Percentiles rank a stretch among this genome's conserved stretches.
These are phyloP conservation scores for Heterotilapia buettikoferi DNA, from an alignment of 2,113 vertebrate genomes.

Conservation along the genomic window DNA sequence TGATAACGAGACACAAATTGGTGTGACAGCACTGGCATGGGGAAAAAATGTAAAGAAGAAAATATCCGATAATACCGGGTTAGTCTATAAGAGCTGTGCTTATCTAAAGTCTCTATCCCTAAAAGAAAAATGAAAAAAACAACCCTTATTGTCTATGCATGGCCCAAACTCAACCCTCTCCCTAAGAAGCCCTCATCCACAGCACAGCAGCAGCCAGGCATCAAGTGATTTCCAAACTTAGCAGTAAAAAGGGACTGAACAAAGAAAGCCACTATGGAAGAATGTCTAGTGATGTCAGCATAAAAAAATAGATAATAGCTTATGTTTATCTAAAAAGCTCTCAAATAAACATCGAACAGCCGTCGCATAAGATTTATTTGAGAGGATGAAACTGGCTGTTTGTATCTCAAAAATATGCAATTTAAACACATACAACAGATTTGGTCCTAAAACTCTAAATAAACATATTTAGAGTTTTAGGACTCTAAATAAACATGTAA, in stretches of 20 bases:
- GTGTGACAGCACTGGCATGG: not conserved
- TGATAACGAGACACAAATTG: not conserved
- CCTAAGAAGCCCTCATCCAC: not conserved
- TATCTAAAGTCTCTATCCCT: not conserved
- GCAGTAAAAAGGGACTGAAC: not conserved
- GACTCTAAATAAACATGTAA: not conserved
- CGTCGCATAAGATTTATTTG: not conserved
- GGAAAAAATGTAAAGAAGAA: not conserved
- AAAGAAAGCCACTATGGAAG: not conserved
- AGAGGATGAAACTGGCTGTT: not conserved
- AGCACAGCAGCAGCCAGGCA: not conserved
- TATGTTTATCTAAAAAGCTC: not conserved
- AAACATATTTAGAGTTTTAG: not conserved
- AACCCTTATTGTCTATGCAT: not conserved
- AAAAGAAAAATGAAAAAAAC: not conserved
- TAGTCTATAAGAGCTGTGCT: not conserved
- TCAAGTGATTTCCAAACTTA: constrained; percentile 4
- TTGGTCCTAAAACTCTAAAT: not conserved
- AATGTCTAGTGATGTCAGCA: not conserved
- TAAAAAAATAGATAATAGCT: not conserved
- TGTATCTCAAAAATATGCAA: not conserved
- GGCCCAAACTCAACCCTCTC: not conserved
- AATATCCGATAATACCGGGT: not conserved
- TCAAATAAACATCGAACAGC: not conserved
- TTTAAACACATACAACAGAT: not conserved